A percentile compares a stretch with the other conserved stretches of the same genome.
These are phyloP conservation scores for Alviniconcha marisindica DNA, from an alignment of 1,140 invertebrate genomes.

Conservation along the genomic window DNA sequence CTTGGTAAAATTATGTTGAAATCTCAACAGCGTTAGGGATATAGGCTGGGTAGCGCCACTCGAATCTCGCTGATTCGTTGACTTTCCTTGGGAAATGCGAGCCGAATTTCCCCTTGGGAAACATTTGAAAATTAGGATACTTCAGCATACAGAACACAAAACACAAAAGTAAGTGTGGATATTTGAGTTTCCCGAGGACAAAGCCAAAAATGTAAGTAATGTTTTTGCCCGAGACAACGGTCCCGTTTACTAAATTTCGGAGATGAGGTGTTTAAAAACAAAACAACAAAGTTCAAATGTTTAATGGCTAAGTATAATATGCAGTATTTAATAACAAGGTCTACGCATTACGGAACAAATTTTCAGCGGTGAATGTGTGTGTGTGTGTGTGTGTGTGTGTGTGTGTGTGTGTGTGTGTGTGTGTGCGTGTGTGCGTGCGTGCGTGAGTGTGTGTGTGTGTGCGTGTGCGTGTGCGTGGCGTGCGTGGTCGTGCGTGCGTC, in stretches of 20 bases:
- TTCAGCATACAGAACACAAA: not conserved
- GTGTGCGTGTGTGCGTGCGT: not conserved
- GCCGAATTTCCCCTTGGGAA: too few relatives aligned
- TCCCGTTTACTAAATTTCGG: not conserved
- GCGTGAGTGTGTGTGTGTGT: too few relatives aligned
- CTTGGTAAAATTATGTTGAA: too few relatives aligned
- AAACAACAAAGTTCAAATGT: not conserved
- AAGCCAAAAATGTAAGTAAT: not conserved
- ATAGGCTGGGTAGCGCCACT: too few relatives aligned
- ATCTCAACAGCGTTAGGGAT: too few relatives aligned
- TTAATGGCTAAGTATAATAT: not conserved
- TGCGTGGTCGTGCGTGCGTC: too few relatives aligned
- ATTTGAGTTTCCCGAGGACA: not conserved
- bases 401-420: slow-evolving; percentile 1
- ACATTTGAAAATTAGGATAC: not conserved
- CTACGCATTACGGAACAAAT: not conserved
- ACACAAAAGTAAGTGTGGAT: not conserved
- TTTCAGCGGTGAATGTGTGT: not conserved
- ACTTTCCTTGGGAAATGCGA: too few relatives aligned
- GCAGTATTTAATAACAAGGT: not conserved
- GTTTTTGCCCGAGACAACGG: not conserved
- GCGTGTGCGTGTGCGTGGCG: too few relatives aligned
- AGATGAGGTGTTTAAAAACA: not conserved
- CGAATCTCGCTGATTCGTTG: too few relatives aligned
- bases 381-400: slow-evolving; percentile 17